Conservation (phyloP, 2,888 invertebrate genomes). For the Arenicola marina region DNA sequence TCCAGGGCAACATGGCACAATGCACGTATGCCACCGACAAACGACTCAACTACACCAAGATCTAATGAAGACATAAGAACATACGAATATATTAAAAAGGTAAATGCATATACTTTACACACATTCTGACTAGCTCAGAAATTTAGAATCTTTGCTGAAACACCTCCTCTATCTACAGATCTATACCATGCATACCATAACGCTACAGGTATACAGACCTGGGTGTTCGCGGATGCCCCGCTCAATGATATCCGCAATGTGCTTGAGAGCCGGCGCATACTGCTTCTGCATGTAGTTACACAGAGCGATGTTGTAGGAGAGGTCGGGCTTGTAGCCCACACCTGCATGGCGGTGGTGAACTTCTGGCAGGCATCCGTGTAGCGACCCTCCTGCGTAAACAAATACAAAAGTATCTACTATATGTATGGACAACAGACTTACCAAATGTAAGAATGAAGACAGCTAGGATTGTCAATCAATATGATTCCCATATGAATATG, state of each 20-base stretch:
- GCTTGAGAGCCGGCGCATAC: conserved; percentile 87
- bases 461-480: background rate
- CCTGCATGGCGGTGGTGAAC: conserved; percentile 82
- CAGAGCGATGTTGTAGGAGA: conserved; percentile 93
- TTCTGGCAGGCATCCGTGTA: conserved; percentile 90
- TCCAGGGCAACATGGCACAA: no score
- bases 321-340: conserved; percentile 65
- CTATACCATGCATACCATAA: no score
- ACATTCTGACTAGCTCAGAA: no score
- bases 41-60: no score
- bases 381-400: conserved; percentile 71
- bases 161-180: no score
- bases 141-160: no score
- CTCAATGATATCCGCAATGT: conserved; percentile 94
- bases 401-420: background rate
- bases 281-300: conserved; percentile 94
- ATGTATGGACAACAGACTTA: background rate
- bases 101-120: no score
- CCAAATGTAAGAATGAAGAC: background rate
- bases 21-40: no score
- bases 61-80: no score
- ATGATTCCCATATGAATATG: background rate
- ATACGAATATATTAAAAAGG: no score
- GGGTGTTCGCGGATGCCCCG: conserved; percentile 95
- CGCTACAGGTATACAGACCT: conserved; percentile 52